These are phyloP conservation scores for Leptothorax acervorum DNA, from an alignment of 2,888 invertebrate genomes.

Conservation along the genomic window DNA sequence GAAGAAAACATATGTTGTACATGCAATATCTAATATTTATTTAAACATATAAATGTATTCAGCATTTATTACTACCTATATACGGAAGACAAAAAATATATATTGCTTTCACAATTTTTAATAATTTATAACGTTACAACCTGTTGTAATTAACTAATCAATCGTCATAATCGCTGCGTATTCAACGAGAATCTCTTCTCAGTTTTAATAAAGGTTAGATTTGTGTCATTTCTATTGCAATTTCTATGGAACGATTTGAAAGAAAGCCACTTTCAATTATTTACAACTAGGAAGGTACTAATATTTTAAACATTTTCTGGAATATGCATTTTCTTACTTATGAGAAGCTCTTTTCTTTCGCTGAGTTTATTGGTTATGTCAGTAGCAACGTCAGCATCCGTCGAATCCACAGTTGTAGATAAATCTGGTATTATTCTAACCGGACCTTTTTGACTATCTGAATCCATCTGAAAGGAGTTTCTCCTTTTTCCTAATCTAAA, in stretches of 20 bases:
- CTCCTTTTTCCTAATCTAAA: constrained; percentile 87
- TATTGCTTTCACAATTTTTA: background rate
- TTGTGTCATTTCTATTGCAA: background rate
- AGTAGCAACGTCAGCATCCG: constrained; percentile 88
- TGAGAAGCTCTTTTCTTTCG: constrained; percentile 91
- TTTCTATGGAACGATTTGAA: background rate
- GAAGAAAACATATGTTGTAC: constrained; percentile 50
- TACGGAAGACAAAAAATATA: background rate
- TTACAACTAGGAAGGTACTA: background rate
- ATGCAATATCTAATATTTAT: constrained; percentile 21
- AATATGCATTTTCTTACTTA: constrained; percentile 87
- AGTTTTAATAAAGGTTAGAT: background rate
- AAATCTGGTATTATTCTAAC: constrained; percentile 88
- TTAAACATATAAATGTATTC: background rate
- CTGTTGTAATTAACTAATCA: background rate
- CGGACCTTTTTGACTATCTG: constrained; percentile 87
- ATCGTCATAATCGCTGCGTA: background rate
- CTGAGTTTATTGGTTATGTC: constrained; percentile 91
- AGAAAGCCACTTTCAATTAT: background rate
- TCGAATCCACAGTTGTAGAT: constrained; percentile 86
- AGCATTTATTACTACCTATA: background rate
- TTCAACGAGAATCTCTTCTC: background rate
- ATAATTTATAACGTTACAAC: background rate
- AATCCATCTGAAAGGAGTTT: constrained; percentile 82
- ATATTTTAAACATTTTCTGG: background rate